A percentile compares a stretch with the other conserved stretches of the same genome.
Conservation (phyloP, 2,888 invertebrate genomes). For the Lithophane socia region DNA sequence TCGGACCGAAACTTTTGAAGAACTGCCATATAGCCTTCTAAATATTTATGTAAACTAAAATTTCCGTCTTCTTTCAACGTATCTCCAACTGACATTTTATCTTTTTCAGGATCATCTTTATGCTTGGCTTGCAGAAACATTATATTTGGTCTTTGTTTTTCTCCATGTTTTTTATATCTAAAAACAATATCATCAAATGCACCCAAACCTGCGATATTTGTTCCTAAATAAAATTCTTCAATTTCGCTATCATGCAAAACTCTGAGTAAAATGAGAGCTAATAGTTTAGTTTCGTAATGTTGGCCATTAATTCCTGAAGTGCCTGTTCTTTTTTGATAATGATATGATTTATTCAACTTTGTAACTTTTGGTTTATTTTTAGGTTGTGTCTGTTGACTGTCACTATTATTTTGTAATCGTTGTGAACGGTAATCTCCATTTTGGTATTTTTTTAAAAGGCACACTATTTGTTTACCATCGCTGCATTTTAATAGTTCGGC, state of each 20-base stretch:
- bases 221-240: slow-evolving; percentile 37
- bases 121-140: slow-evolving; percentile 64
- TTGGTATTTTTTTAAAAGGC: not conserved
- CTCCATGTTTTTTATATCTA: slow-evolving; percentile 44
- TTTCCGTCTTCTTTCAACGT: not conserved
- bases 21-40: slow-evolving; percentile 41
- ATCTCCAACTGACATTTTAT: slow-evolving; percentile 14
- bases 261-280: slow-evolving; percentile 12
- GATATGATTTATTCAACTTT: not conserved
- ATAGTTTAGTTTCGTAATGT: slow-evolving; percentile 61
- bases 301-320: slow-evolving; percentile 57
- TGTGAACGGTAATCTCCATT: not conserved
- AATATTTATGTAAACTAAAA: slow-evolving; percentile 44
- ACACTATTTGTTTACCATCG: slow-evolving; percentile 11
- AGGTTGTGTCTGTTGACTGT: not conserved
- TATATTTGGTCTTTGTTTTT: slow-evolving; percentile 24
- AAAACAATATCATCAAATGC: slow-evolving; percentile 64
- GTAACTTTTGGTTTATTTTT: not conserved
- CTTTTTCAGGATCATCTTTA: slow-evolving; percentile 40
- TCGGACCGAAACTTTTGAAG: slow-evolving; percentile 11
- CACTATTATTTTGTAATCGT: not conserved
- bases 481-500: slow-evolving; percentile 31
- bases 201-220: slow-evolving; percentile 50
- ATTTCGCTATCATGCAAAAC: slow-evolving; percentile 42
- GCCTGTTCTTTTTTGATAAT: slow-evolving; percentile 31